Evolutionary conservation across 2,888 invertebrate species (phyloP), one percentile per base, ranked within the genome.

Genomic region (Ormyrus rosae): DNA sequence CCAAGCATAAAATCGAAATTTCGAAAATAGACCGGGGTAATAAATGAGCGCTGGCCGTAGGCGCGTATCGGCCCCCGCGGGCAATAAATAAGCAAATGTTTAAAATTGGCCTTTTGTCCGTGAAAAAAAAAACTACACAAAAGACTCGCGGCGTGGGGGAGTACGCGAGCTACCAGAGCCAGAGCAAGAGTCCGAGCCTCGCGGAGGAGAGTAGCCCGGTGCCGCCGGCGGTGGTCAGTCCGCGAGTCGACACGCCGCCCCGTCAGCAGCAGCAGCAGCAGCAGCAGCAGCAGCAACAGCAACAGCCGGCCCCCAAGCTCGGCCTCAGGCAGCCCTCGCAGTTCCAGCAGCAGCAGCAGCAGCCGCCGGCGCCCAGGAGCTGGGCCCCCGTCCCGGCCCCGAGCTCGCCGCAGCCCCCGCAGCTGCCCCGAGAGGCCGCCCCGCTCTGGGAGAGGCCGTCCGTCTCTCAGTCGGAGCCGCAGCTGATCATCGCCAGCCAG

Each of bases 361-460:
- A 55, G 65, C 65, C 45, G 6, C 9, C 74, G 19, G 81, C 83
- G 76, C 83, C 85, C n/a, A 89, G 87, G 80, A 85, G 85, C 81
- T 92, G 92, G 92, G 91, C 92, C 61, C 91, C 92, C 70, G 92
- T 92, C 13, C 91, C 91, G 81, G 19, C 91, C 92, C 82, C 91
- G 91, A 90, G 92, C 87, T 19, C 34, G 11, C 50, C 60, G 34
- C 50, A 58, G 13, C 58, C 10, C 11, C 58, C 4, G 13, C 58
- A 58, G 13, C 6, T n/a, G 6, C 11, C 58, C n/a, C 58, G 1
- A 1, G n/a, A 58, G 19, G 19, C 19, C 19, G 19, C 19, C 19
- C 19, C 19, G 19, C 19, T 19, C 19, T 19, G 19, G 19, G 19
- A 19, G 19, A 19, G 19, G 19, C 19, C 19, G 19, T 19, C 19